These are phyloP conservation scores for Vireo griseus DNA, from an alignment of 2,797 vertebrate species.

Conservation along the genomic window DNA sequence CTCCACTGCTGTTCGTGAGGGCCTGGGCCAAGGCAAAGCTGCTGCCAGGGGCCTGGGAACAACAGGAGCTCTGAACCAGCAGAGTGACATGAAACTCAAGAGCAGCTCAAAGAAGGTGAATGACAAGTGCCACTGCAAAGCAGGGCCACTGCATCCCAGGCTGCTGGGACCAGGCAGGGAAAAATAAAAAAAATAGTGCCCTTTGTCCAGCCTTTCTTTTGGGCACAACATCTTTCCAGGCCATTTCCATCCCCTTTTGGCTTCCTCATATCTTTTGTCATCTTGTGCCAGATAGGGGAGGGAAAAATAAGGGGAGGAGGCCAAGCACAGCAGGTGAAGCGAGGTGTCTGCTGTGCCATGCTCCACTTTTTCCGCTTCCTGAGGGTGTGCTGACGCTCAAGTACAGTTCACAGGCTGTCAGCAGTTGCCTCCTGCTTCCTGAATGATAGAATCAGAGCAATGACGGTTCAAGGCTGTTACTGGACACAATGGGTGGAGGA, in stretches of 20 bases:
- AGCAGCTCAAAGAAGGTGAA: background rate
- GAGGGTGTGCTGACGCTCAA: background rate
- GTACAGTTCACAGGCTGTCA: background rate
- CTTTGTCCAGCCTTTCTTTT: background rate
- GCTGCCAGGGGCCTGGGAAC: background rate
- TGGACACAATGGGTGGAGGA: constrained; percentile 30
- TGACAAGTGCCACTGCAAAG: background rate
- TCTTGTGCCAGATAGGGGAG: background rate
- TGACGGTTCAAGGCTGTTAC: constrained; percentile 17
- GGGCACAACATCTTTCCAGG: background rate
- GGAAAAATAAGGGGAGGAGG: background rate
- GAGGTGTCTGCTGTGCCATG: constrained; percentile 18
- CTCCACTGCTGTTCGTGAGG: background rate
- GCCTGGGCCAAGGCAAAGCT: background rate
- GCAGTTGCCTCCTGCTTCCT: constrained; percentile 47
- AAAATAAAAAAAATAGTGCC: background rate
- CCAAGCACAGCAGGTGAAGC: constrained; percentile 25
- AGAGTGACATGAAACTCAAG: background rate
- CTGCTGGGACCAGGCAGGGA: background rate
- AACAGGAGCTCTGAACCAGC: background rate
- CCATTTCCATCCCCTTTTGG: background rate
- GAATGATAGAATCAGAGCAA: constrained; percentile 20
- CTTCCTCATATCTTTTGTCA: background rate
- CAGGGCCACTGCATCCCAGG: background rate
- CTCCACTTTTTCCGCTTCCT: background rate